Evolutionary conservation across 2,888 invertebrate genomes (phyloP), one percentile per base, ranked within the genome.

Genomic region (Calephelis perditalis): DNA sequence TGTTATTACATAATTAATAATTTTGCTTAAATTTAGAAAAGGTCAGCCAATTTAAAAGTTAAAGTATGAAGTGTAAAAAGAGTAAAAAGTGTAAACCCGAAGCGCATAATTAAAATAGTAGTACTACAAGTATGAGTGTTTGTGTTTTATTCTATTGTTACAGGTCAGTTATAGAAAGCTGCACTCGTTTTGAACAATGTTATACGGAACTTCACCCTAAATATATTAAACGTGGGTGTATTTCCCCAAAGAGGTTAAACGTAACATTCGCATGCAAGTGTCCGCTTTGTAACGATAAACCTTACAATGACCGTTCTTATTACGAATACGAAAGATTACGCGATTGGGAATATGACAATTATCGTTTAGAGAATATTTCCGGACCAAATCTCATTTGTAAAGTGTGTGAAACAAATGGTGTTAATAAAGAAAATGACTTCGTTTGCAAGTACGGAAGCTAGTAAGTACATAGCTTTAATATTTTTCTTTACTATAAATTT

Each of bases 261-360:
- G 76, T 75, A 67, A 84, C 81, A 63, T 84, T 84, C 71, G 69
- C 76, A 68, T 87, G 86, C 71, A 86, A 82, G 73, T 87, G 86
- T 67, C 82, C 79, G 47, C 67, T 86, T 45, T 86, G 86, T 68
- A 86, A 86, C 70, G 79, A 84, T 69, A 85, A 84, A 71, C 77
- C 82, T 62, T 73, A 75, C 15, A 66, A 70, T 57, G 77, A 81
- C 56, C 58, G 64, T 60, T 65, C 68, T 59, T 76, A 76, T 71
- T 85, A 79, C 66, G 73, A 77, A 52, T 86, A 85, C 69, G 71
- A 67, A 56, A 72, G 67, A 58, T 57, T 79, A 58, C 68, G 66
- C 58, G 82, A 86, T 71, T 86, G 86, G 86, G 71, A 76, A 66
- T 83, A 75, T 64, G 82, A 86, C 71, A 86, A 82, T 65, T 63